Percentiles rank a stretch among this genome's conserved stretches.
Conservation (phyloP, 1,140 invertebrate genomes). For the Maconellicoccus hirsutus region DNA sequence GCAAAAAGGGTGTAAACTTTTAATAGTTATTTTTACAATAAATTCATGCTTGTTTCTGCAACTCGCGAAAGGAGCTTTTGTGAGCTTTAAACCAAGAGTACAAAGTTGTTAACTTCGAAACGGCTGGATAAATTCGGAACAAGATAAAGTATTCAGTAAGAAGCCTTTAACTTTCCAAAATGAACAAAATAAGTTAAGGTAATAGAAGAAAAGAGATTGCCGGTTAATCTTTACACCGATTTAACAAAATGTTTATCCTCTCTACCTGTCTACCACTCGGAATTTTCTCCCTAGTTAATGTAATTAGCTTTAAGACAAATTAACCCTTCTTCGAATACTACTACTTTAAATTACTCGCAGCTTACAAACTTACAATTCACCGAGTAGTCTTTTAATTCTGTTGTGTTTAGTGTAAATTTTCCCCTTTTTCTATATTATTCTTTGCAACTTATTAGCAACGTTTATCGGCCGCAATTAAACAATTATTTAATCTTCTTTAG, state of each 20-base stretch:
- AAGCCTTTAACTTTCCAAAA: conserved; percentile 10
- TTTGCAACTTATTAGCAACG: neutral
- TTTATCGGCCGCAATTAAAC: neutral
- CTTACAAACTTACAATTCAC: conserved; percentile 13
- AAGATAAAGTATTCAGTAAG: conserved; percentile 20
- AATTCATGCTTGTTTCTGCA: neutral
- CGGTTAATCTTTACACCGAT: conserved; percentile 17
- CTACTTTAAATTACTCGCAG: conserved; percentile 17
- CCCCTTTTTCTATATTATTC: neutral
- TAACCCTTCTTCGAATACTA: conserved; percentile 13
- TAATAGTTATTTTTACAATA: neutral
- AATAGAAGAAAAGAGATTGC: conserved; percentile 16
- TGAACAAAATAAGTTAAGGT: conserved; percentile 20
- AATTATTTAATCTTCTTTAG: neutral
- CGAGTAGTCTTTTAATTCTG: neutral
- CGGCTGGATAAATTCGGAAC: conserved; percentile 14
- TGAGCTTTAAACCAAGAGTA: conserved; percentile 8
- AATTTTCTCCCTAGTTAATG: conserved; percentile 16
- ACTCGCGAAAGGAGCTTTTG: neutral
- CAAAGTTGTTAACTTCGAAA: conserved; percentile 16
- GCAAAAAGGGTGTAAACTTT: neutral
- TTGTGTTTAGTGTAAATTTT: neutral
- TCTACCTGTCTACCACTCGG: conserved; percentile 3
- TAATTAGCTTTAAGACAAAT: conserved; percentile 20
- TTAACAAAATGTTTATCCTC: conserved; percentile 20